Conservation (phyloP, 2,797 vertebrate species). For the Tadarida brasiliensis region DNA sequence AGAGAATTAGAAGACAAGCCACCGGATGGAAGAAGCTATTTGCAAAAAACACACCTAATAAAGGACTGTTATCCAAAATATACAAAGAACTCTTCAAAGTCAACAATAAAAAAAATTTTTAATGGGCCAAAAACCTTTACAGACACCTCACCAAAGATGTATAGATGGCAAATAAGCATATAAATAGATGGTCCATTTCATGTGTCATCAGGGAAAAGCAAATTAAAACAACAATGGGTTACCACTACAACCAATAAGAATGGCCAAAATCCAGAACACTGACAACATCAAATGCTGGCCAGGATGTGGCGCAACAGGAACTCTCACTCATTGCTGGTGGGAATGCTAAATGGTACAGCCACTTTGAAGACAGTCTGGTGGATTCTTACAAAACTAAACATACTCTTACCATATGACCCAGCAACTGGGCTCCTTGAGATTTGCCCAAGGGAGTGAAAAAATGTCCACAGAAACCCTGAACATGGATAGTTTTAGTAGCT, state of each 20-base stretch:
- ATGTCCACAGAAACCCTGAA: neutral
- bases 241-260: neutral
- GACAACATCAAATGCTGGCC: neutral
- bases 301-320: neutral
- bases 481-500: neutral
- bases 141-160: too few relatives aligned
- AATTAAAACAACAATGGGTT: too few relatives aligned
- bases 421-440: neutral
- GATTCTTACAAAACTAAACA: neutral
- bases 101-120: too few relatives aligned
- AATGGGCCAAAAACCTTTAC: too few relatives aligned
- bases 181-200: too few relatives aligned
- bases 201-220: too few relatives aligned
- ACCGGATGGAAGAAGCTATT: neutral
- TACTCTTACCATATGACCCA: neutral
- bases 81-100: too few relatives aligned
- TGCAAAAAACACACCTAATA: neutral
- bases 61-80: too few relatives aligned
- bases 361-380: neutral
- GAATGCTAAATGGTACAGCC: neutral
- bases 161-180: too few relatives aligned
- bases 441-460: neutral
- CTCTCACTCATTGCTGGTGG: too few relatives aligned
- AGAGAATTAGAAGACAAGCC: neutral
- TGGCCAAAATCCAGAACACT: neutral